Evolutionary conservation across 2,797 vertebrate species (phyloP), one percentile per base, ranked within the genome.

Genomic region (Sphenodon punctatus): DNA sequence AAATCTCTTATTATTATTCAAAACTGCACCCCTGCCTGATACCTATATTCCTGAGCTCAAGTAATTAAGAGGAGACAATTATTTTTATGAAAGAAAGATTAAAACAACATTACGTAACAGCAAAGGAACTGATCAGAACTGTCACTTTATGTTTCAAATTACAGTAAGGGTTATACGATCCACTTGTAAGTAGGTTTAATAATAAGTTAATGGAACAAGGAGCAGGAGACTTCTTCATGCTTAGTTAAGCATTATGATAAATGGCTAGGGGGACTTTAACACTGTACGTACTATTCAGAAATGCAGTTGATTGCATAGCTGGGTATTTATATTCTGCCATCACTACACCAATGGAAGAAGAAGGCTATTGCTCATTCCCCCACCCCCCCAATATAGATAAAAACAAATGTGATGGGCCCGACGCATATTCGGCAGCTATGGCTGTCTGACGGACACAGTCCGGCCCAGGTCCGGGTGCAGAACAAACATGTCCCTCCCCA

Each of bases 51-150:
- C 64, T 67, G 38, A 41, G 67, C 63, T 75, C 38, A 60, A 87
- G 80, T 41, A 77, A 84, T 56, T 74, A 78, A 2, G 5, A 78
- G 76, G 0, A 16, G 80, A 53, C 87, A 88, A 88, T 88, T 90
- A 88, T 82, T 80, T 32, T 88, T 77, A 89, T 82, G 75, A 88
- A 88, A 87, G 82, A 34, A 53, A 82, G 67, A 88, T 89, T 73
- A 86, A 69, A 74, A 78, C 71, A 70, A 70, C 59, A 82, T 56
- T 36, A 43, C 41, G 58, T 8, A 36, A 75, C 41, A 78, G 77
- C 42, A 61, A 82, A 38, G 32, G 42, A 27, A 69, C 7, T 67
- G 66, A 87, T 78, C 69, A 88, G 64, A 80, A 58, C 25, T 86
- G 69, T 78, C 71, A 53, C 77, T 77, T 78, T 56, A 68, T 41